phyloP scores from a whole-genome alignment of 2,797 vertebrate genomes.

The Fistularia commersonii region DNA sequence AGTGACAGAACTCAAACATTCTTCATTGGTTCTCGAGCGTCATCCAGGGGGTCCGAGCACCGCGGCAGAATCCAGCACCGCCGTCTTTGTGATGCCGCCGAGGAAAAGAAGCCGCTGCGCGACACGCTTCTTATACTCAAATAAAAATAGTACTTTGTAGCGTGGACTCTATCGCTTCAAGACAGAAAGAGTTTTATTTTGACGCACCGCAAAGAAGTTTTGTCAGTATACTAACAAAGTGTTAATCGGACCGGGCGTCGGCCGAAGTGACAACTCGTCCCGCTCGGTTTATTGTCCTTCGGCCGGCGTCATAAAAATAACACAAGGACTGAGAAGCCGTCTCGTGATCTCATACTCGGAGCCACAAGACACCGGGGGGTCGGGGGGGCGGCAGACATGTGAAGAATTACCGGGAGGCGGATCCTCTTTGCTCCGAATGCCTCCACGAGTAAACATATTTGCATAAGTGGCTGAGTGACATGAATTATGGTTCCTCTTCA shows the following conservation, averaged over 20 bases:
- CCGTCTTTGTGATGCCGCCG: too few relatives aligned
- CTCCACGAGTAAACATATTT: slow-evolving; percentile 73
- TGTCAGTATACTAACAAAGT: neutral
- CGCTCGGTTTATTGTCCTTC: slow-evolving; percentile 27
- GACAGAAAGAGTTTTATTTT: too few relatives aligned
- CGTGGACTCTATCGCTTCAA: too few relatives aligned
- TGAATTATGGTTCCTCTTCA: slow-evolving; percentile 66
- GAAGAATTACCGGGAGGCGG: slow-evolving; percentile 55
- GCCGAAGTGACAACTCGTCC: slow-evolving; percentile 12
- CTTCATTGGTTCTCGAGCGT: too few relatives aligned
- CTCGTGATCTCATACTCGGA: slow-evolving; percentile 36
- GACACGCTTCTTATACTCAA: too few relatives aligned
- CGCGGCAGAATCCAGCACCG: too few relatives aligned
- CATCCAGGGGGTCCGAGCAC: too few relatives aligned
- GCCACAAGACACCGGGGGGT: slow-evolving; percentile 24
- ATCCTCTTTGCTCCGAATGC: slow-evolving; percentile 54
- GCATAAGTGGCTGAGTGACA: slow-evolving; percentile 66
- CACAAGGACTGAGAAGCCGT: slow-evolving; percentile 29
- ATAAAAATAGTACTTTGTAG: too few relatives aligned
- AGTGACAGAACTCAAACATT: too few relatives aligned
- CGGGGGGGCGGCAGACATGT: slow-evolving; percentile 49
- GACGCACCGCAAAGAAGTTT: too few relatives aligned
- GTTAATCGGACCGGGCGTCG: slow-evolving; percentile 16
- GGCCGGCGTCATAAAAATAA: slow-evolving; percentile 47
- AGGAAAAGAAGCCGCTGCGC: too few relatives aligned